phyloP scores from a whole-genome alignment of 2,888 invertebrate species.

The Byasa hedistus region DNA sequence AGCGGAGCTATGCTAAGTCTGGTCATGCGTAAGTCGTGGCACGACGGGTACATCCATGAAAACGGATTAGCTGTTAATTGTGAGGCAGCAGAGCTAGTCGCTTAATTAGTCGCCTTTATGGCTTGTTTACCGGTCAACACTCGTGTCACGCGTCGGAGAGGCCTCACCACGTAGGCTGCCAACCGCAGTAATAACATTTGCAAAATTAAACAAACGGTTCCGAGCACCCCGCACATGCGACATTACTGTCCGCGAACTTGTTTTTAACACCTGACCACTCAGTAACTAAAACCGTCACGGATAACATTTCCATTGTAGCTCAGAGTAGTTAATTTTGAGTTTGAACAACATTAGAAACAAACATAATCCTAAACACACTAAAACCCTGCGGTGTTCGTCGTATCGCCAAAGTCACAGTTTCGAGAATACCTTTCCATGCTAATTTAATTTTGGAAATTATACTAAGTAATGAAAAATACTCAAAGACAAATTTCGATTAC shows the following conservation, averaged over 20 bases:
- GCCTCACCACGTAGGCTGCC: slow-evolving; percentile 28
- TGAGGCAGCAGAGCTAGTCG: slow-evolving; percentile 43
- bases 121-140: slow-evolving; percentile 50
- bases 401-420: too few relatives aligned
- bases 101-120: slow-evolving; percentile 62
- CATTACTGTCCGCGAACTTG: slow-evolving; percentile 51
- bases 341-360: too few relatives aligned
- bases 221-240: slow-evolving; percentile 47
- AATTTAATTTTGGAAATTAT: too few relatives aligned
- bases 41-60: slow-evolving; percentile 36
- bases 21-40: slow-evolving; percentile 17
- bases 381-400: too few relatives aligned
- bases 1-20: slow-evolving; percentile 7
- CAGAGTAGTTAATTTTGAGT: neutral
- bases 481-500: too few relatives aligned
- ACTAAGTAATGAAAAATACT: too few relatives aligned
- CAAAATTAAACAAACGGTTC: slow-evolving; percentile 66
- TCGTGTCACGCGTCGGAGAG: slow-evolving; percentile 34
- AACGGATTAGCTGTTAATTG: slow-evolving; percentile 51
- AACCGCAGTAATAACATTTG: slow-evolving; percentile 61
- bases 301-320: neutral
- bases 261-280: slow-evolving; percentile 56
- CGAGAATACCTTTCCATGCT: too few relatives aligned
- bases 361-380: too few relatives aligned
- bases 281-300: slow-evolving; percentile 41